Base-by-base conservation (phyloP, 2,113 vertebrate genomes). In the Rhinichthys klamathensis region DNA sequence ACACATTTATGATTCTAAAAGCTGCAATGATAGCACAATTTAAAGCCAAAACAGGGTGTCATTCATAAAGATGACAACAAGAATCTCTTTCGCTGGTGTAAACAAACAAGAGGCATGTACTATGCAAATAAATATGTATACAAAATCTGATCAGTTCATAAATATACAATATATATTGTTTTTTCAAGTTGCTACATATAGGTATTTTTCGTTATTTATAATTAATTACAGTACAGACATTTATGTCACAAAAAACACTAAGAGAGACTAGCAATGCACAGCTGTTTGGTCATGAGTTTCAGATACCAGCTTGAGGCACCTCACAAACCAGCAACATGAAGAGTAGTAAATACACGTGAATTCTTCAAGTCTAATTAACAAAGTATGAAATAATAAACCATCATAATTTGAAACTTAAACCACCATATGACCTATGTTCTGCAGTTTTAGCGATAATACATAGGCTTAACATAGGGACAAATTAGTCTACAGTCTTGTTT, bases 201-300 rank as follows among this genome's bases (percentile, higher is more conserved):
- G 74, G 74, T 76, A 77, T 78, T 69, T 86, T 75, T 67, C 21
- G n/a, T 67, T 84, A 58, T 76, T 89, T 88, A 67, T 89, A 89
- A 51, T 51, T 27, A 88, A 91, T 93, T 88, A 83, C 90, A 91
- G 91, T 92, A 93, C 90, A 92, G 89, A 86, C 82, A 88, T 84
- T 80, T 89, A 90, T 91, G 92, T 90, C 82, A 93, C 92, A 92
- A 92, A 94, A 93, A 92, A 94, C 93, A 94, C 92, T 92, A 91
- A 90, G 92, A 92, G 60, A 75, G 86, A 92, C 90, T 91, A 91
- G 90, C 90, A 92, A 91, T 94, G 90, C 93, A 94, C 94, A 95
- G 93, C 92, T 91, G 91, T 93, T 94, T 94, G 94, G 93, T 94
- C 94, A 92, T 92, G 89, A 83, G 89, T 92, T 91, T 91, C 83